These are phyloP conservation scores for Acrocyrtus sp. DNA, from an alignment of 2,888 invertebrate species.

Conservation along the genomic window DNA sequence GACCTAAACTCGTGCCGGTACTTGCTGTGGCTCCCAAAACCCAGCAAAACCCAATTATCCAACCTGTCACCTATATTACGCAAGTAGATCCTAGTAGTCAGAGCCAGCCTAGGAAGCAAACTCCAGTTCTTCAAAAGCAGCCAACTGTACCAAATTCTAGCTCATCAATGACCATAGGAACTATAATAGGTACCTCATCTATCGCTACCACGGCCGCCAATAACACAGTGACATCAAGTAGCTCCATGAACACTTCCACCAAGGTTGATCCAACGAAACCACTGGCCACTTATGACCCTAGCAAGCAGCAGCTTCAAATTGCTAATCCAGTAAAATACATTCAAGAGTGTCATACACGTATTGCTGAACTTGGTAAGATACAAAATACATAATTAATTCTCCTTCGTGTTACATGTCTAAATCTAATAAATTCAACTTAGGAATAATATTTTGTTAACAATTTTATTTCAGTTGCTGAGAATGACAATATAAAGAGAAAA, in stretches of 20 bases:
- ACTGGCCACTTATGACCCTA: conserved; percentile 33
- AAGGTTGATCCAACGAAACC: not conserved
- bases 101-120: too few species aligned
- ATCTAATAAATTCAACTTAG: not conserved
- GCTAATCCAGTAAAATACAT: conserved; percentile 44
- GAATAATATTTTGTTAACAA: not conserved
- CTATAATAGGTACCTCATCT: too few species aligned
- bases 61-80: too few species aligned
- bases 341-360: conserved; percentile 37
- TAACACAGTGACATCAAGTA: not conserved
- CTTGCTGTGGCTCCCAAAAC: conserved; percentile 17
- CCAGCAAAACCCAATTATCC: too few species aligned
- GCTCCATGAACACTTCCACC: not conserved
- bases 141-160: too few species aligned
- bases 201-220: too few species aligned
- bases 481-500: conserved; percentile 10
- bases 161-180: too few species aligned
- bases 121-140: too few species aligned
- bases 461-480: conserved; percentile 20
- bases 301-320: conserved; percentile 35
- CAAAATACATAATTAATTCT: not conserved
- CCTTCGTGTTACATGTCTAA: not conserved
- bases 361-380: conserved; percentile 32
- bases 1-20: conserved; percentile 13
- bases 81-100: too few species aligned